phyloP scores from a whole-genome alignment of 2,113 vertebrate genomes.

The Dromaius novaehollandiae region DNA sequence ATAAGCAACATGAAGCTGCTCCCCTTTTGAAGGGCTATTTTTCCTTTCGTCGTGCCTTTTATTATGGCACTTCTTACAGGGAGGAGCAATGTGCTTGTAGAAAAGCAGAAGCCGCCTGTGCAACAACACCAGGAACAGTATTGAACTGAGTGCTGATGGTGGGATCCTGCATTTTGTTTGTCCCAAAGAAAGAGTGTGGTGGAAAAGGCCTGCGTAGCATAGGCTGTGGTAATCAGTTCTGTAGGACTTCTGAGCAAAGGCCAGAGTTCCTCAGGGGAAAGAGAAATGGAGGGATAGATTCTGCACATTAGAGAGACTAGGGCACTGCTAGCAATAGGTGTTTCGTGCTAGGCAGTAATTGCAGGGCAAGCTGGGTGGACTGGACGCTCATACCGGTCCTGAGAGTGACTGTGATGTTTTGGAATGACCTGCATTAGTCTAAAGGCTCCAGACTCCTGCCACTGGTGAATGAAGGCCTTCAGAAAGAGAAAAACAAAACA shows the following conservation, averaged over 20 bases:
- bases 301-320: not conserved
- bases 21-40: not conserved
- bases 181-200: not conserved
- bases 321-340: no score
- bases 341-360: no score
- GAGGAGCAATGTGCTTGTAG: no score
- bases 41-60: not conserved
- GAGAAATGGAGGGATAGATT: not conserved
- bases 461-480: not conserved
- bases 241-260: not conserved
- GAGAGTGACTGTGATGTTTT: not conserved
- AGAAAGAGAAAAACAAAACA: not conserved
- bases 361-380: no score
- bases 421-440: not conserved
- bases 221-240: no score
- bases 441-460: not conserved
- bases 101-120: not conserved
- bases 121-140: not conserved
- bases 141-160: not conserved
- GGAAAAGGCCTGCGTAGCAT: not conserved
- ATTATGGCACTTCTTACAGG: not conserved
- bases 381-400: not conserved
- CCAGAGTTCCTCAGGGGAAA: not conserved
- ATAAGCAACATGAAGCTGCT: not conserved
- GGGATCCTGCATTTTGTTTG: not conserved